Evolutionary conservation across 2,797 vertebrate genomes (phyloP).

Genomic region (Rousettus madagascariensis): DNA sequence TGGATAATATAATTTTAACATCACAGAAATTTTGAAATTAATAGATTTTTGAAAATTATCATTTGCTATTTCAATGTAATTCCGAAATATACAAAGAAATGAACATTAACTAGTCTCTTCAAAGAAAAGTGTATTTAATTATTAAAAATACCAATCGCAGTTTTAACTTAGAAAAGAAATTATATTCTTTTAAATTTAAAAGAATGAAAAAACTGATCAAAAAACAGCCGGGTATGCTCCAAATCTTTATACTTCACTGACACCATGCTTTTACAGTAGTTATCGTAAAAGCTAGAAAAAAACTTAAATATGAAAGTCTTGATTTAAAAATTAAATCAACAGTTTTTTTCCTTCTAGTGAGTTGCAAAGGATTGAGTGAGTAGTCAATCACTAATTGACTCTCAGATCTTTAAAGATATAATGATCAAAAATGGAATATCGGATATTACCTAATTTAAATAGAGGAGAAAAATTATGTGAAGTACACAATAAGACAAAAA

Average conservation of each 20-base stretch:
- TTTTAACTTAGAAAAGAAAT: constrained; percentile 58
- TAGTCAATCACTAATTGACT: background rate
- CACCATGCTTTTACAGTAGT: background rate
- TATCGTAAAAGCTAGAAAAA: background rate
- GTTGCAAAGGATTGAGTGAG: background rate
- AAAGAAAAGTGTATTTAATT: constrained; percentile 49
- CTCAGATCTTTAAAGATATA: constrained; percentile 34
- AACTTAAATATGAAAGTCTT: constrained; percentile 13
- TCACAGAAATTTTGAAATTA: constrained; percentile 34
- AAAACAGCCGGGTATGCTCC: background rate
- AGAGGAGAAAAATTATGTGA: constrained; percentile 23
- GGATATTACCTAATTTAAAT: constrained; percentile 38
- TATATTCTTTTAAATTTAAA: constrained; percentile 38
- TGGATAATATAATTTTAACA: background rate
- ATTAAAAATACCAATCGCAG: constrained; percentile 30
- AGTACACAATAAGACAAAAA: constrained; percentile 8
- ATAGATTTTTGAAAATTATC: constrained; percentile 12
- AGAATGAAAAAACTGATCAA: background rate
- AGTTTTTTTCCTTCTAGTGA: background rate
- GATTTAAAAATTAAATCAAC: constrained; percentile 19
- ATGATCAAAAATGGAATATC: constrained; percentile 42
- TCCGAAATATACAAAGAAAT: constrained; percentile 26
- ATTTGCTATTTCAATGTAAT: constrained; percentile 43
- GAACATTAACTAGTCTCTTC: constrained; percentile 3
- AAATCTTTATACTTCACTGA: constrained; percentile 19